Evolutionary conservation across 2,797 vertebrate genomes (phyloP).

Genomic region (Emys orbicularis): DNA sequence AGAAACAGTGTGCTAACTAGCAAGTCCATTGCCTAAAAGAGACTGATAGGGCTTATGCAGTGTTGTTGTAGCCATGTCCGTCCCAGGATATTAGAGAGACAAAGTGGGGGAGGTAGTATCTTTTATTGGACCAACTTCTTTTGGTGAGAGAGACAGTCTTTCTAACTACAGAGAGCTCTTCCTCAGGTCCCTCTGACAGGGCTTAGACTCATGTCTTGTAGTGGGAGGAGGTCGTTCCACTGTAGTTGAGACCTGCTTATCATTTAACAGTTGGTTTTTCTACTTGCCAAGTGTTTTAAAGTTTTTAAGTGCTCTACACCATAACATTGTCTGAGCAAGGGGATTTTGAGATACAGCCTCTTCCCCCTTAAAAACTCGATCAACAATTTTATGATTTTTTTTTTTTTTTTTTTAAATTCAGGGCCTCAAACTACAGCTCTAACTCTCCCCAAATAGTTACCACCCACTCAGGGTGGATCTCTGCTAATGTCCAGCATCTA

Average conservation of each 20-base stretch:
- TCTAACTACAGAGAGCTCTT: neutral
- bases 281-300: neutral
- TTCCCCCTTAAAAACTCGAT: neutral
- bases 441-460: neutral
- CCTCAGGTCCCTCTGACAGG: neutral
- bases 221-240: neutral
- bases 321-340: neutral
- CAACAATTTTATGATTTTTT: neutral
- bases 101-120: neutral
- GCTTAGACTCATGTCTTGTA: neutral
- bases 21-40: neutral
- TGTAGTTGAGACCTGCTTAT: neutral
- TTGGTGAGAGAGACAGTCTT: too few species aligned
- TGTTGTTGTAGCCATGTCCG: neutral
- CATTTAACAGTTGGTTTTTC: neutral
- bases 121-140: too few species aligned
- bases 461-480: neutral
- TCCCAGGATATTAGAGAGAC: neutral
- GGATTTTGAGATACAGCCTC: neutral
- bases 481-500: neutral
- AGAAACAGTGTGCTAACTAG: neutral
- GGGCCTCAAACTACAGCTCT: neutral
- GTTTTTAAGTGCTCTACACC: neutral
- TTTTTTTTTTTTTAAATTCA: neutral
- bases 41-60: neutral